Evolutionary conservation across 2,113 vertebrate genomes (phyloP).

Genomic region (Ahaetulla prasina): DNA sequence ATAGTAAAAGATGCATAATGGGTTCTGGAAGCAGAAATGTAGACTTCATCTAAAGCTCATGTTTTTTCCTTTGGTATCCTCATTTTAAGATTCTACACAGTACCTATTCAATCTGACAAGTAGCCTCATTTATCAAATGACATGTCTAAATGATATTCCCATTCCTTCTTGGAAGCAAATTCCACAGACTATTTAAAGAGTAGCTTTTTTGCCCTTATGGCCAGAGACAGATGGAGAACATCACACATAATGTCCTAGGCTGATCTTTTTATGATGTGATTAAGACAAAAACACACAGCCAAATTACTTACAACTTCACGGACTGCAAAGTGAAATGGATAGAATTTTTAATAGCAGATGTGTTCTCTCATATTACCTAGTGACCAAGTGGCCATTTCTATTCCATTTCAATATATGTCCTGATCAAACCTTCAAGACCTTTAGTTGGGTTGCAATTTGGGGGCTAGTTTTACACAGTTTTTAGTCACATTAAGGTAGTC

Average conservation of each 20-base stretch:
- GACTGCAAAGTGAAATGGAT: background rate
- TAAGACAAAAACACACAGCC: background rate
- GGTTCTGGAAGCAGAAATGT: background rate
- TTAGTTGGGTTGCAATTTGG: background rate
- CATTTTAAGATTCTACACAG: background rate
- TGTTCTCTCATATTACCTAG: background rate
- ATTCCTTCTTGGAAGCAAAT: background rate
- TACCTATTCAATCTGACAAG: background rate
- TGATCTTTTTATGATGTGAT: background rate
- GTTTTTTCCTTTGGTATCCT: background rate
- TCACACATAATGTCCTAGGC: background rate
- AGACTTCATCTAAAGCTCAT: background rate
- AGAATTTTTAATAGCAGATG: background rate
- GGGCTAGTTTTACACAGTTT: background rate
- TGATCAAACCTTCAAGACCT: background rate
- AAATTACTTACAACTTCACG: background rate
- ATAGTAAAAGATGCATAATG: background rate
- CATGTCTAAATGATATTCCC: background rate
- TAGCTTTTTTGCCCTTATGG: background rate
- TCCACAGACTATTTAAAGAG: background rate
- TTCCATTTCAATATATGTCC: background rate
- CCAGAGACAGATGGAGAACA: background rate
- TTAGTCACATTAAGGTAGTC: background rate
- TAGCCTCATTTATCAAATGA: background rate
- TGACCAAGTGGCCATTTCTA: background rate